Evolutionary conservation across 2,113 vertebrate genomes (phyloP).

Genomic region (Syngnathoides biaculeatus): DNA sequence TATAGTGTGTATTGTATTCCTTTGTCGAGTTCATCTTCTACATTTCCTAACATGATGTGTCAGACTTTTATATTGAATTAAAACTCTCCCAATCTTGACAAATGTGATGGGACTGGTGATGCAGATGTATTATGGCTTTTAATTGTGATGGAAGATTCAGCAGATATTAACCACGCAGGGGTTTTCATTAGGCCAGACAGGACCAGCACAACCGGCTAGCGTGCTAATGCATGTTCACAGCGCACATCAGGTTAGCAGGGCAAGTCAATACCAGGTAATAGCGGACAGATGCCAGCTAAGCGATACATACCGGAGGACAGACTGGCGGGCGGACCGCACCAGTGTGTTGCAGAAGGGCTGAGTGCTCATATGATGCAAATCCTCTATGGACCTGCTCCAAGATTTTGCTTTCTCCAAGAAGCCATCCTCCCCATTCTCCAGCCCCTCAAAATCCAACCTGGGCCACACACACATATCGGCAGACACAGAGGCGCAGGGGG

Average conservation of each 20-base stretch:
- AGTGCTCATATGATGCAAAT: conserved; percentile 85
- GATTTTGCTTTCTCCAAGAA: conserved; percentile 85
- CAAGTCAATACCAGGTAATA: conserved; percentile 31
- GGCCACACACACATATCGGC: conserved; percentile 56
- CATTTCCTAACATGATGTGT: not conserved
- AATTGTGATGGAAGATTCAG: not conserved
- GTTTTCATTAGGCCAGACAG: conserved; percentile 11
- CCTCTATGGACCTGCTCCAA: conserved; percentile 97
- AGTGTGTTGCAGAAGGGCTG: conserved; percentile 90
- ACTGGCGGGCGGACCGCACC: conserved; percentile 91
- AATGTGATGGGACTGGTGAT: not conserved
- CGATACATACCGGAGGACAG: conserved; percentile 90
- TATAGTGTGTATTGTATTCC: no score
- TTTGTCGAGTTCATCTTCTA: not conserved
- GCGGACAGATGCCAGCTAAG: conserved; percentile 39
- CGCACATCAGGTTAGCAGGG: conserved; percentile 46
- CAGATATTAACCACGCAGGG: conserved; percentile 8
- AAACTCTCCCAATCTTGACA: not conserved
- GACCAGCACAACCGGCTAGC: conserved; percentile 12
- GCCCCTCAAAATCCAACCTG: conserved; percentile 95
- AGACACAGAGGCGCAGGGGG: not conserved
- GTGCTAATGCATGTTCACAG: conserved; percentile 38
- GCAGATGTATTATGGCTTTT: not conserved
- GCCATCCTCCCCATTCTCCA: conserved; percentile 87
- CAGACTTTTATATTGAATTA: not conserved